Conservation (phyloP, 2,113 vertebrate species). For the Gymnarchus niloticus region DNA sequence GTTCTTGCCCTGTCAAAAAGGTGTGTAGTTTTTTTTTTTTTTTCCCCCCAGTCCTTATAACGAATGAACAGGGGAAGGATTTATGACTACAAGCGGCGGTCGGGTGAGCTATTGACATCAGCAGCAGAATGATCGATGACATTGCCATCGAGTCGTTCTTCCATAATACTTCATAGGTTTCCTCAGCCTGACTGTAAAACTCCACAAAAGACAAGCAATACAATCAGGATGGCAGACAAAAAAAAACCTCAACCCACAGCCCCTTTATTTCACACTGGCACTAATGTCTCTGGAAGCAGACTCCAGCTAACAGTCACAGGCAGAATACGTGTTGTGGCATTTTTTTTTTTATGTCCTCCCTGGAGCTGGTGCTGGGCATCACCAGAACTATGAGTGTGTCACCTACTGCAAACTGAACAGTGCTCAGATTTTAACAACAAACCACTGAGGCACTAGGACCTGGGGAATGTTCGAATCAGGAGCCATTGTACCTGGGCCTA, state of each 20-base stretch:
- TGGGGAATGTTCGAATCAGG: too few relatives aligned
- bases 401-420: not conserved
- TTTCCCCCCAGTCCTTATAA: not conserved
- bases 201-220: not conserved
- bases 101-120: not conserved
- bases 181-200: not conserved
- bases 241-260: not conserved
- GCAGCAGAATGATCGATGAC: constrained; percentile 8
- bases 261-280: not conserved
- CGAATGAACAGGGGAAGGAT: constrained; percentile 10
- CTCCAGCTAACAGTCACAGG: too few relatives aligned
- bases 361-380: not conserved
- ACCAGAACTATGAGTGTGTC: not conserved
- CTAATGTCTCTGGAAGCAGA: not conserved
- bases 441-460: too few relatives aligned
- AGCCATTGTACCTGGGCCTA: too few relatives aligned
- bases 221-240: not conserved
- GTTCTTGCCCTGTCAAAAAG: not conserved
- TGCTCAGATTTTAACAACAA: too few relatives aligned
- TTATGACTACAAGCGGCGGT: not conserved
- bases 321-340: not conserved
- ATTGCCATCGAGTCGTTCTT: not conserved
- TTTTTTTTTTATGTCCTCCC: not conserved
- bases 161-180: constrained; percentile 11
- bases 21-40: not conserved